phyloP scores from a whole-genome alignment of 2,888 invertebrate species.

The Dermolepida albohirtum region DNA sequence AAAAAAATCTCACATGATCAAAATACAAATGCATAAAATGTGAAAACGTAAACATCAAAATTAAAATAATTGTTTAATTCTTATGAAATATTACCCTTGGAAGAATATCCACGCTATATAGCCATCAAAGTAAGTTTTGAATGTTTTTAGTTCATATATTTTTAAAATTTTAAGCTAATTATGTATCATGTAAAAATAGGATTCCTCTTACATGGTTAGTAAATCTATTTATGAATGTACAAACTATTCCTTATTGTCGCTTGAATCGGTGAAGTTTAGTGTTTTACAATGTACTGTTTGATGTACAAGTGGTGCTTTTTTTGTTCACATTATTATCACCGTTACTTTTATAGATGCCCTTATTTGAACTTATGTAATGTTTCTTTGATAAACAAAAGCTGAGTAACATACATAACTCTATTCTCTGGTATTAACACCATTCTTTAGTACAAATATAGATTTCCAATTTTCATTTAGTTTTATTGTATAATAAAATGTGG shows the following conservation, averaged over 20 bases:
- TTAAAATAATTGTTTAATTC: too few species aligned
- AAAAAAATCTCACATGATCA: too few species aligned
- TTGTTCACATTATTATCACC: conserved; percentile 6
- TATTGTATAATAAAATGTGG: conserved; percentile 26
- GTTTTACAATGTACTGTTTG: conserved; percentile 22
- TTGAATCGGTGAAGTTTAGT: conserved; percentile 20
- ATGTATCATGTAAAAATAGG: background rate
- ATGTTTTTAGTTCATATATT: too few species aligned
- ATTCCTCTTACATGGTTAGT: conserved; percentile 15
- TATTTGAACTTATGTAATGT: background rate
- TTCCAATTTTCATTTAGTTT: conserved; percentile 33
- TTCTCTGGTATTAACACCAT: conserved; percentile 32
- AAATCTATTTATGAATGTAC: conserved; percentile 30
- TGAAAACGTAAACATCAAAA: too few species aligned
- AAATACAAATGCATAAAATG: too few species aligned
- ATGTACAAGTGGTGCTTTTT: conserved; percentile 34
- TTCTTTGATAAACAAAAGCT: background rate
- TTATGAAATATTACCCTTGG: too few species aligned
- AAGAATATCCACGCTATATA: too few species aligned
- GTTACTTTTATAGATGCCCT: conserved; percentile 2
- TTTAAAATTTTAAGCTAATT: too few species aligned
- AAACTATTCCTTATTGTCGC: conserved; percentile 33
- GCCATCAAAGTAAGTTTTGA: too few species aligned
- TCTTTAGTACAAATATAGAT: conserved; percentile 37
- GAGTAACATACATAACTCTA: background rate